Base-by-base conservation (phyloP, 2,888 invertebrate genomes). In the Tribolium freemani region DNA sequence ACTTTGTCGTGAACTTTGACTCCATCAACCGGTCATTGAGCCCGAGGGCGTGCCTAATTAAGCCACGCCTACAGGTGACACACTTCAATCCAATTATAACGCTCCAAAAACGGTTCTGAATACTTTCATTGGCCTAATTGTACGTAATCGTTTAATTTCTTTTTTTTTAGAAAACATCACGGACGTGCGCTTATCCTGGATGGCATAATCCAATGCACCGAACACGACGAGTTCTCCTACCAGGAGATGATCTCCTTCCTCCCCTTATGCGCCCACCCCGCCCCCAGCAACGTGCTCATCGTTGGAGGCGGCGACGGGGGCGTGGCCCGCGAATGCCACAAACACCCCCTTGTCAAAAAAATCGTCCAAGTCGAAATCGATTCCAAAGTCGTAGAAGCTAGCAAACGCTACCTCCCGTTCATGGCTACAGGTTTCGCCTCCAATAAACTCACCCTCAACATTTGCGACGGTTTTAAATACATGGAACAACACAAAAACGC, bases 301-400 rank as follows among this genome's bases (percentile, higher is more conserved):
- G 96, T 99, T 13, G 99, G 99, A 0, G 99, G 99, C 0, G 99
- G 99, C 0, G 99, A 99, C 87, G 99, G 99, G 0, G 99, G 99
- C 0, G 98, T 98, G 3, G 96, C 97, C 0, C 90, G 99, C 6
- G 99, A 99, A 86, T 96, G 98, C 0, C 90, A 93, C 1, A 99
- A 99, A 86, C 97, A 98, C 87, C 96, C 97, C 0, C 86, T 89
- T 71, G 98, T 99, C 0, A 92, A 96, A 81, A 88, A 91, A 80
- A 93, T 98, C 70, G 92, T 94, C 63, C 93, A 91, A 87, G 82
- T 81, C 67, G 99, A 99, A 89, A 99, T 99, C 77, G 99, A 99
- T 85, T 93, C 90, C 58, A 91, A 92, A 84, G 99, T 99, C 0
- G 91, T 99, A 9, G 93, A 96, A 78, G 92, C 96, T 0, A 95